Conservation (phyloP, 1,140 invertebrate genomes). For the Cheumatopsyche charites region DNA sequence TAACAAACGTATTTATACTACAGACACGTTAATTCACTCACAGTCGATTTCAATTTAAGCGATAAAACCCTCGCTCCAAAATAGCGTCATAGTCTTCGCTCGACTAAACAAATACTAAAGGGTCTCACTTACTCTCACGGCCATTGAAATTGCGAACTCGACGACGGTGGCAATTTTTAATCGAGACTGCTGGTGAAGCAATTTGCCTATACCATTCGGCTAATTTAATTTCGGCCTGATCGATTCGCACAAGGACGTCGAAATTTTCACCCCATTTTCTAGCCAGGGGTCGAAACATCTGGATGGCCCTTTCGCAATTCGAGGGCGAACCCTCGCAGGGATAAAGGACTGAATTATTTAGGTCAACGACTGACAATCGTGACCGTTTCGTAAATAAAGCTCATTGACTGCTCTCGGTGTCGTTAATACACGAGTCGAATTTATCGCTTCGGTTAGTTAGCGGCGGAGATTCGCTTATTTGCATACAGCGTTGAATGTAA, state of each 20-base stretch:
- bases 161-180: slow-evolving; percentile 22
- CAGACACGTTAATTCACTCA: too few species aligned
- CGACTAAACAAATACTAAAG: slow-evolving; percentile 12
- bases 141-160: not conserved
- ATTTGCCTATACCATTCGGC: slow-evolving; percentile 22
- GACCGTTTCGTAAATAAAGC: not conserved
- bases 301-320: slow-evolving; percentile 4
- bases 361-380: slow-evolving; percentile 1
- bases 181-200: slow-evolving; percentile 10
- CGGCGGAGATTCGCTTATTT: too few species aligned
- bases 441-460: too few species aligned
- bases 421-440: too few species aligned
- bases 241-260: slow-evolving; percentile 5
- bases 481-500: too few species aligned
- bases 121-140: not conserved
- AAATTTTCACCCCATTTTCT: slow-evolving; percentile 30
- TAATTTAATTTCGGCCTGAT: slow-evolving; percentile 34
- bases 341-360: slow-evolving; percentile 22
- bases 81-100: slow-evolving; percentile 9
- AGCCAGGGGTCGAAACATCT: slow-evolving; percentile 15
- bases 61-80: slow-evolving; percentile 13
- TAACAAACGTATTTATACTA: too few species aligned
- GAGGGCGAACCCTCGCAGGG: not conserved
- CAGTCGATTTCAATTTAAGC: too few species aligned
- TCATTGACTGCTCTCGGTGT: too few species aligned